phyloP scores from a whole-genome alignment of 2,113 vertebrate species.

The Crotophaga sulcirostris region DNA sequence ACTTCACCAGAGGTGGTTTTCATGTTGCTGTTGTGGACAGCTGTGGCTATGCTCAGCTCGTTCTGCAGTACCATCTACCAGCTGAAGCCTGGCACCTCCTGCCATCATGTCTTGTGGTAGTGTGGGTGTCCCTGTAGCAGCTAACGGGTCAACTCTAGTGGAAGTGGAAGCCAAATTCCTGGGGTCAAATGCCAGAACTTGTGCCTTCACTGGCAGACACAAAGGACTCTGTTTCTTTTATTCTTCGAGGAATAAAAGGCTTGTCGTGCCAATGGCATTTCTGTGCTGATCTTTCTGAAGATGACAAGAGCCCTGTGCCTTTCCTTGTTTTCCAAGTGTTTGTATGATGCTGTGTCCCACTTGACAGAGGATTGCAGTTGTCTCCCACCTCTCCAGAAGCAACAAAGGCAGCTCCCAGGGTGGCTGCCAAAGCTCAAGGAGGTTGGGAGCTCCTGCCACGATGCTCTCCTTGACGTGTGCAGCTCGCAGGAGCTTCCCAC shows the following conservation, averaged over 20 bases:
- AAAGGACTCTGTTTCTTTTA: slow-evolving; percentile 54
- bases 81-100: not conserved
- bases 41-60: not conserved
- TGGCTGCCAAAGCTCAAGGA: not conserved
- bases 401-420: not conserved
- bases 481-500: not conserved
- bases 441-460: not conserved
- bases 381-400: not conserved
- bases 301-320: not conserved
- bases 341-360: not conserved
- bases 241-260: slow-evolving; percentile 27
- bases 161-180: slow-evolving; percentile 51
- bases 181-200: slow-evolving; percentile 27
- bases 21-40: not conserved
- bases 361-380: not conserved
- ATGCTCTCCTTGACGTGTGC: not conserved
- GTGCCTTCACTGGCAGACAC: slow-evolving; percentile 32
- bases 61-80: not conserved
- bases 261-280: not conserved
- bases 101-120: not conserved
- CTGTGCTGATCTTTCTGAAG: slow-evolving; percentile 2
- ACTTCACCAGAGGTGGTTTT: not conserved
- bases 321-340: not conserved
- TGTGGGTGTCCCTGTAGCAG: slow-evolving; percentile 20
- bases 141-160: not conserved